These are phyloP conservation scores for Nesospiza acunhae DNA, from an alignment of 2,113 vertebrate species.

Conservation along the genomic window DNA sequence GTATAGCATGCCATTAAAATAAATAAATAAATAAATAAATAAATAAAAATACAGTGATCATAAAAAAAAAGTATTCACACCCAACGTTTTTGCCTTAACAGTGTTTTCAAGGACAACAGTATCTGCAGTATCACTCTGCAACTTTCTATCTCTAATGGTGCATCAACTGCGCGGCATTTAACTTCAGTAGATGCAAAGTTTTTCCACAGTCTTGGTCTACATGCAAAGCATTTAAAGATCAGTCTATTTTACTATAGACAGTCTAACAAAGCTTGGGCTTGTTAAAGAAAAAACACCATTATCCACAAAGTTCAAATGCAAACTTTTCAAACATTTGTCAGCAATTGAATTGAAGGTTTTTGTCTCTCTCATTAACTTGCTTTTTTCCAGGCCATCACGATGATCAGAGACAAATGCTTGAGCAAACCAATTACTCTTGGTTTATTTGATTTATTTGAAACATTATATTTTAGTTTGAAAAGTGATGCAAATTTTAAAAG, in stretches of 20 bases:
- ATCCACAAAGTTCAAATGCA: not conserved
- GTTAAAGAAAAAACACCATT: not conserved
- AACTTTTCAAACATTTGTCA: not conserved
- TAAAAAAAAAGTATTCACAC: not conserved
- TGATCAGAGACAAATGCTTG: not conserved
- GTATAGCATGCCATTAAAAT: not conserved
- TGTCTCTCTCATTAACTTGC: not conserved
- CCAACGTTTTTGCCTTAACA: not conserved
- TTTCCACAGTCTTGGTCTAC: not conserved
- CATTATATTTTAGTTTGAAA: not conserved
- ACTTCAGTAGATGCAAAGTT: not conserved
- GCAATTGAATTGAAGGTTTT: not conserved
- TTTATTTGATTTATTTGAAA: not conserved
- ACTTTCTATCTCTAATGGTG: slow-evolving; percentile 52
- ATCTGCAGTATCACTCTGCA: not conserved
- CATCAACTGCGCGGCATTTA: slow-evolving; percentile 33
- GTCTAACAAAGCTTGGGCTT: not conserved
- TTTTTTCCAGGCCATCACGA: not conserved
- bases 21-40: too few species aligned
- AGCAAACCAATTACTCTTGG: not conserved
- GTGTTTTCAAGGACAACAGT: not conserved
- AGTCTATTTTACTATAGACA: not conserved
- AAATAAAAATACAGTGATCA: not conserved
- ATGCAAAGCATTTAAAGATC: not conserved
- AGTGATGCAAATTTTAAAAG: not conserved